phyloP scores from a whole-genome alignment of 2,113 vertebrate genomes.

The Pholis gunnellus region DNA sequence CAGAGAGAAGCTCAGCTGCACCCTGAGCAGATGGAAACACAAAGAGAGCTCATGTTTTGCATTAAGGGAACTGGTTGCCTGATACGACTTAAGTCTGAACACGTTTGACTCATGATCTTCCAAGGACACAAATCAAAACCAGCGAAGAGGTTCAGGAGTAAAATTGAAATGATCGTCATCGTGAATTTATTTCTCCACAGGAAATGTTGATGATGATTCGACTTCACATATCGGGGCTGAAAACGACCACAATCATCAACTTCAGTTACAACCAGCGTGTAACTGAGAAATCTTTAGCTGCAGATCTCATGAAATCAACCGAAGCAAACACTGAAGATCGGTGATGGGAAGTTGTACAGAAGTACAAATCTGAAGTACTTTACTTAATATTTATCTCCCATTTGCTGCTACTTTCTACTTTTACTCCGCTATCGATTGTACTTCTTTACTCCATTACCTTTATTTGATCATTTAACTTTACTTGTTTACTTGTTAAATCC shows the following conservation, averaged over 20 bases:
- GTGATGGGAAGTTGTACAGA: not conserved
- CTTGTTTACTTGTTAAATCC: too few species aligned
- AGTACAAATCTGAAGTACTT: not conserved
- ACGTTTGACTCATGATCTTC: constrained; percentile 53
- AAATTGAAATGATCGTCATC: not conserved
- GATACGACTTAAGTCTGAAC: constrained; percentile 60
- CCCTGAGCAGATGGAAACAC: constrained; percentile 47
- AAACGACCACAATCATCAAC: not conserved
- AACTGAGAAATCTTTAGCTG: not conserved
- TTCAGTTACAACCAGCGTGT: not conserved
- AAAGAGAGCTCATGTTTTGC: constrained; percentile 57
- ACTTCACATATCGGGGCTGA: constrained; percentile 4
- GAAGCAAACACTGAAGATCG: not conserved
- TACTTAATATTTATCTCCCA: not conserved
- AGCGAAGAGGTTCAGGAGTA: constrained; percentile 9
- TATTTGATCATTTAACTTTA: not conserved
- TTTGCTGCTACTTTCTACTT: not conserved
- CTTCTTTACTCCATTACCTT: not conserved
- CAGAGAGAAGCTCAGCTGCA: constrained; percentile 56
- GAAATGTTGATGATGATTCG: constrained; percentile 8
- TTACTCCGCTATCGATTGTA: not conserved
- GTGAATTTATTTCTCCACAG: constrained; percentile 16
- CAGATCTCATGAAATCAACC: constrained; percentile 11
- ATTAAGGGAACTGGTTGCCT: constrained; percentile 44
- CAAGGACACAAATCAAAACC: constrained; percentile 52